Evolutionary conservation across 2,797 vertebrate species (phyloP).

Genomic region (Clarias pachynema): DNA sequence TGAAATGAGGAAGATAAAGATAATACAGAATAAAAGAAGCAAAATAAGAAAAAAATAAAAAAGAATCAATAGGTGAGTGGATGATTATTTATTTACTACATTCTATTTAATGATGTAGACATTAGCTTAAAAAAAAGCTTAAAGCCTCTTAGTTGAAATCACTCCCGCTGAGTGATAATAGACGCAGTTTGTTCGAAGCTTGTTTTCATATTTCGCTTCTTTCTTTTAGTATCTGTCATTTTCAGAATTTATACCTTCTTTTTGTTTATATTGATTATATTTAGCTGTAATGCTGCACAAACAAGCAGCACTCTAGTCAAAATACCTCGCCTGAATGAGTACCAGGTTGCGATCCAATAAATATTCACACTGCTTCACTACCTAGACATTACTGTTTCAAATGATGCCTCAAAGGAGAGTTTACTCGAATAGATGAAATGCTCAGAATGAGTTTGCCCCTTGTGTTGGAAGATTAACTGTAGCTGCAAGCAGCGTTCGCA

Average conservation of each 20-base stretch:
- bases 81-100: background rate
- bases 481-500: constrained; percentile 15
- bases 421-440: constrained; percentile 49
- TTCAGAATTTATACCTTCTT: background rate
- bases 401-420: constrained; percentile 44
- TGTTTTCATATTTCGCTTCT: background rate
- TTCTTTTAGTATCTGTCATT: background rate
- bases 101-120: background rate
- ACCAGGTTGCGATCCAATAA: constrained; percentile 38
- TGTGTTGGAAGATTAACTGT: constrained; percentile 48
- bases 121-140: background rate
- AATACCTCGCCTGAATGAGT: constrained; percentile 33
- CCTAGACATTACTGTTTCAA: constrained; percentile 38
- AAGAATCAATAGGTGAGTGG: background rate
- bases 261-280: background rate
- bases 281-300: constrained; percentile 12
- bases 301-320: constrained; percentile 32
- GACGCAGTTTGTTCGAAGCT: background rate
- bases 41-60: too few relatives aligned
- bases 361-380: constrained; percentile 46
- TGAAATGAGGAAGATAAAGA: too few relatives aligned
- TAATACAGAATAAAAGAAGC: too few relatives aligned
- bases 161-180: too few relatives aligned
- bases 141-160: background rate
- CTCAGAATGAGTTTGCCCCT: constrained; percentile 46